phyloP scores from a whole-genome alignment of 2,888 invertebrate genomes.

The Muschampia staudingeri region DNA sequence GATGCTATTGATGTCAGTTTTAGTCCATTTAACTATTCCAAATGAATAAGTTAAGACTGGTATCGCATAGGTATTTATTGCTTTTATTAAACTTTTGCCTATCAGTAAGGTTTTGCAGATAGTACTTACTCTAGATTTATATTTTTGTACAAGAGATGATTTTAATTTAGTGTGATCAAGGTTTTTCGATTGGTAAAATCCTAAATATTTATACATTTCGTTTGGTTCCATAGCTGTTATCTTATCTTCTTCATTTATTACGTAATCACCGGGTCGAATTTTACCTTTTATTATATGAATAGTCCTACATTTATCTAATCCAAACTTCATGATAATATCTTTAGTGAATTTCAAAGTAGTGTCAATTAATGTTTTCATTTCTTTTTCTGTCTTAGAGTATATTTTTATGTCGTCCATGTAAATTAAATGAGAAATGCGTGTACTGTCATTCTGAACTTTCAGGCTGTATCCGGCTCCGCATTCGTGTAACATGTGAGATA shows the following conservation, averaged over 20 bases:
- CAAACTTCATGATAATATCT: conserved; percentile 26
- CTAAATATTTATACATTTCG: conserved; percentile 13
- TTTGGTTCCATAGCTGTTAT: conserved; percentile 15
- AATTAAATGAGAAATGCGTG: background rate
- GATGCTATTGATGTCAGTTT: no score
- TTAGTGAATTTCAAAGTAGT: background rate
- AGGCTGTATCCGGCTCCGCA: conserved; percentile 3
- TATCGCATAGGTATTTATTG: background rate
- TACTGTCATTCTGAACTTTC: background rate
- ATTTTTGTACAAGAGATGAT: background rate
- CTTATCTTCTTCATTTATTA: background rate
- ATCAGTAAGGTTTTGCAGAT: background rate
- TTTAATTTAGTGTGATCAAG: conserved; percentile 13
- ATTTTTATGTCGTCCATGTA: background rate
- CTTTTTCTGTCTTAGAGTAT: background rate
- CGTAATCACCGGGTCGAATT: background rate
- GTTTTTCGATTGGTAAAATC: background rate
- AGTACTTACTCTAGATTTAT: background rate
- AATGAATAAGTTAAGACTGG: background rate
- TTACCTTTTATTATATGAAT: conserved; percentile 17
- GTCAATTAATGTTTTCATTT: conserved; percentile 1
- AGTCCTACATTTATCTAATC: conserved; percentile 17
- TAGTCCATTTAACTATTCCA: no score
- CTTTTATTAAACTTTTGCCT: conserved; percentile 12
- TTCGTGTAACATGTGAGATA: background rate